Evolutionary conservation across 2,888 invertebrate species (phyloP).

Genomic region (Kuschelorhynchus macadamiae): DNA sequence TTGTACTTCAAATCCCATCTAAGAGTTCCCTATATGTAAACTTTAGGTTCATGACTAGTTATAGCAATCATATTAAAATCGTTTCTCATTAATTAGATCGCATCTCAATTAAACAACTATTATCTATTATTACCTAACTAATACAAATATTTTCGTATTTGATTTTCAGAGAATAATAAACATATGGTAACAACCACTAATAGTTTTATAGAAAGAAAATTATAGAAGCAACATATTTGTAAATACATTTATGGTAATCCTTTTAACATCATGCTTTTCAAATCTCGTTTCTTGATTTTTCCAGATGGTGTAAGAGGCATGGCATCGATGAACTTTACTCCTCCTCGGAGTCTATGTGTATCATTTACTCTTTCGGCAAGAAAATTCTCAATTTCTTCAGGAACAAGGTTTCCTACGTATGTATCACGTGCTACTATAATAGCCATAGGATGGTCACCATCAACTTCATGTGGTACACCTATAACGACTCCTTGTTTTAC

Average conservation of each 20-base stretch:
- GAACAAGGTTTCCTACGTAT: slow-evolving; percentile 40
- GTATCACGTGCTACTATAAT: slow-evolving; percentile 55
- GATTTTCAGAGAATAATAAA: too few species aligned
- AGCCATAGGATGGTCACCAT: slow-evolving; percentile 63
- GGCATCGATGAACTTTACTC: slow-evolving; percentile 59
- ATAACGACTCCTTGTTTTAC: slow-evolving; percentile 59
- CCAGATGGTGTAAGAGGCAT: slow-evolving; percentile 64
- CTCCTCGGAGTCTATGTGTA: slow-evolving; percentile 61
- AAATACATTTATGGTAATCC: slow-evolving; percentile 46
- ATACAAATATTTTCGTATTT: too few species aligned
- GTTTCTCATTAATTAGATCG: too few species aligned
- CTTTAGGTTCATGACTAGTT: too few species aligned
- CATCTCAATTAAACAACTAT: too few species aligned
- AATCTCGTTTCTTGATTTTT: slow-evolving; percentile 58
- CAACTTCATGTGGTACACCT: slow-evolving; percentile 62
- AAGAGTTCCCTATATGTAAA: too few species aligned
- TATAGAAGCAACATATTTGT: too few species aligned
- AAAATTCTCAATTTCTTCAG: slow-evolving; percentile 58
- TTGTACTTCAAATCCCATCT: too few species aligned
- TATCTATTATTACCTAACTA: too few species aligned
- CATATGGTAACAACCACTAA: too few species aligned
- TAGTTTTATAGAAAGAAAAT: too few species aligned
- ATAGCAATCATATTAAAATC: too few species aligned
- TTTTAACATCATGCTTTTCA: slow-evolving; percentile 54
- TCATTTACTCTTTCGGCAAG: slow-evolving; percentile 60